Evolutionary conservation across 1,140 invertebrate species (phyloP).

Genomic region (Drosophila tsacasi): DNA sequence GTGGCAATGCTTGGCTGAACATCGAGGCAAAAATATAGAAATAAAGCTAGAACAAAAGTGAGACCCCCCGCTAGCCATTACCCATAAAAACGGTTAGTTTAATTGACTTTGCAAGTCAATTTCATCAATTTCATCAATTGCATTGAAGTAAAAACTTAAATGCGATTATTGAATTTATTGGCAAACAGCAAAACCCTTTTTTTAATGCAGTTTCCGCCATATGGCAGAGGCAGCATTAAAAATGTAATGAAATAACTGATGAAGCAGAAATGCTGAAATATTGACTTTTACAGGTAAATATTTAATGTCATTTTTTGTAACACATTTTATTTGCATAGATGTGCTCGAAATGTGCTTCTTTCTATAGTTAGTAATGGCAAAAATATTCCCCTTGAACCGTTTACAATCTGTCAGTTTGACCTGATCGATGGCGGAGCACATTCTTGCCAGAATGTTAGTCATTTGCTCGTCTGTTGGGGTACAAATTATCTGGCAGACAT

Average conservation of each 20-base stretch:
- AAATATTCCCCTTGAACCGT: not conserved
- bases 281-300: constrained; percentile 8
- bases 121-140: constrained; percentile 23
- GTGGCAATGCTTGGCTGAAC: constrained; percentile 41
- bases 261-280: constrained; percentile 6
- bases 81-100: constrained; percentile 27
- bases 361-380: not conserved
- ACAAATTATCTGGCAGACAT: constrained; percentile 30
- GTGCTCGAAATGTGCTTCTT: not conserved
- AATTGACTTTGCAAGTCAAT: constrained; percentile 33
- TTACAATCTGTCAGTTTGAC: constrained; percentile 1
- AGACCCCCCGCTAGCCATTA: not conserved
- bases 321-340: not conserved
- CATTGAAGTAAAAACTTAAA: constrained; percentile 29
- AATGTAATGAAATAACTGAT: constrained; percentile 12
- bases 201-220: constrained; percentile 1
- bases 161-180: constrained; percentile 14
- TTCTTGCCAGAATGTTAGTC: constrained; percentile 4
- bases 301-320: not conserved
- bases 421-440: constrained; percentile 3
- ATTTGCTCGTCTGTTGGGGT: constrained; percentile 13
- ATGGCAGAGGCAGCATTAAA: constrained; percentile 11
- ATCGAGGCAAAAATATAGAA: constrained; percentile 19
- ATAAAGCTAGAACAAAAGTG: constrained; percentile 31
- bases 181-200: not conserved